Percentiles rank a stretch among this genome's conserved stretches.
These are phyloP conservation scores for Zoroaster sp. DNA, from an alignment of 53 echinoderm and acorn worm genomes.

Conservation along the genomic window DNA sequence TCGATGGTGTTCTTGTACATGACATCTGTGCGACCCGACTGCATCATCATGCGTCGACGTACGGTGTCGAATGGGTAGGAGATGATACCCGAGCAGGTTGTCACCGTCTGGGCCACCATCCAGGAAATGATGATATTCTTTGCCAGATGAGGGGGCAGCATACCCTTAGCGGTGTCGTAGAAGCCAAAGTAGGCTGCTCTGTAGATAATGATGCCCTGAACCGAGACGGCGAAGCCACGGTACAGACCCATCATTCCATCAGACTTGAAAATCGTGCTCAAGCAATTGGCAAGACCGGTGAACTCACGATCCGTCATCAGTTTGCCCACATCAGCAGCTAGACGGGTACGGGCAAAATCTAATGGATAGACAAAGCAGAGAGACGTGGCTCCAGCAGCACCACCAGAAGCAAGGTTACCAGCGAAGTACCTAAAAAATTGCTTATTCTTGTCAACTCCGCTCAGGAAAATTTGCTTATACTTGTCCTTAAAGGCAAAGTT, in stretches of 20 bases:
- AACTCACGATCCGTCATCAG: conserved; percentile 73
- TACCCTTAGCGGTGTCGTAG: conserved; percentile 94
- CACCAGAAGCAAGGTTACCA: conserved; percentile 95
- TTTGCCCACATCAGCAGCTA: conserved; percentile 94
- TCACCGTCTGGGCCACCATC: conserved; percentile 94
- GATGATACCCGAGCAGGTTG: conserved; percentile 91
- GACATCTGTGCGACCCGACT: conserved; percentile 86
- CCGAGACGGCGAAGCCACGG: conserved; percentile 90
- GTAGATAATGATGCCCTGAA: conserved; percentile 99
- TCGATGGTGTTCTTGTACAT: conserved; percentile 93
- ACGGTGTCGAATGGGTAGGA: conserved; percentile 99
- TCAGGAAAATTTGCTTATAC: conserved; percentile 94
- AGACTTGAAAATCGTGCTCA: conserved; percentile 81
- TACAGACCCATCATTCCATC: conserved; percentile 91
- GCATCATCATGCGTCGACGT: conserved; percentile 99
- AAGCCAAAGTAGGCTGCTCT: conserved; percentile 95
- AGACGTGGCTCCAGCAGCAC: conserved; percentile 94
- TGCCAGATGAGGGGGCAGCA: conserved; percentile 66
- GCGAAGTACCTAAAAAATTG: conserved; percentile 88
- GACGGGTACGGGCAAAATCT: conserved; percentile 97
- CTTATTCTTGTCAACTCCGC: conserved; percentile 82
- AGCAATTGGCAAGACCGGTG: conserved; percentile 88
- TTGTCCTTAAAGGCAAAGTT: conserved; percentile 99
- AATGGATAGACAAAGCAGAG: conserved; percentile 96
- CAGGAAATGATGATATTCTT: conserved; percentile 90